Percentiles rank a stretch among this genome's conserved stretches.
These are phyloP conservation scores for Drosophila phalerata DNA, from an alignment of 2,888 invertebrate species.

Conservation along the genomic window DNA sequence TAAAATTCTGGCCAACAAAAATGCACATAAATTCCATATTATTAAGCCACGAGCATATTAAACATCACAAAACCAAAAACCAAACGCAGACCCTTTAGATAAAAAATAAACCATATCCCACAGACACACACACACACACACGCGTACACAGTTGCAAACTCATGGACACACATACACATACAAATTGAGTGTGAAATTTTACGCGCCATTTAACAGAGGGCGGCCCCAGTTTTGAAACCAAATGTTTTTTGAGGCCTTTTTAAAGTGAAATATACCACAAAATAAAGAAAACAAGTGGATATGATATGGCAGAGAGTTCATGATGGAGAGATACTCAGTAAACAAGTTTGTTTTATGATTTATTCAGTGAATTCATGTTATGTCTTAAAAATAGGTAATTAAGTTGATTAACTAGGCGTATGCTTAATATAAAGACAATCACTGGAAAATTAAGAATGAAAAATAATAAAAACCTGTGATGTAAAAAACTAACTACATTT, in stretches of 20 bases:
- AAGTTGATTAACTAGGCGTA: conserved; percentile 2
- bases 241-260: conserved; percentile 42
- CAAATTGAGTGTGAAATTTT: conserved; percentile 79
- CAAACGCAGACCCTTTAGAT: conserved; percentile 27
- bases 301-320: neutral
- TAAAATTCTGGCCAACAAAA: conserved; percentile 17
- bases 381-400: too few relatives aligned
- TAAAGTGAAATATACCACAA: conserved; percentile 50
- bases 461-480: too few relatives aligned
- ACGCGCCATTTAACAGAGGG: conserved; percentile 72
- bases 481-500: too few relatives aligned
- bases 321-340: conserved; percentile 13
- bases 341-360: neutral
- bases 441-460: neutral
- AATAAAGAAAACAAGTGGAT: conserved; percentile 21
- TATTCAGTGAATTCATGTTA: neutral
- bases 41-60: conserved; percentile 58
- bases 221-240: conserved; percentile 31
- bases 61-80: conserved; percentile 33
- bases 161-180: conserved; percentile 23
- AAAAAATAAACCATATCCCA: conserved; percentile 25
- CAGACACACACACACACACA: conserved; percentile 14
- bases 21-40: conserved; percentile 71
- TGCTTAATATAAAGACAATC: neutral
- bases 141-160: conserved; percentile 11